phyloP scores from a whole-genome alignment of 2,888 invertebrate species.

The Chrysina gloriosa region DNA sequence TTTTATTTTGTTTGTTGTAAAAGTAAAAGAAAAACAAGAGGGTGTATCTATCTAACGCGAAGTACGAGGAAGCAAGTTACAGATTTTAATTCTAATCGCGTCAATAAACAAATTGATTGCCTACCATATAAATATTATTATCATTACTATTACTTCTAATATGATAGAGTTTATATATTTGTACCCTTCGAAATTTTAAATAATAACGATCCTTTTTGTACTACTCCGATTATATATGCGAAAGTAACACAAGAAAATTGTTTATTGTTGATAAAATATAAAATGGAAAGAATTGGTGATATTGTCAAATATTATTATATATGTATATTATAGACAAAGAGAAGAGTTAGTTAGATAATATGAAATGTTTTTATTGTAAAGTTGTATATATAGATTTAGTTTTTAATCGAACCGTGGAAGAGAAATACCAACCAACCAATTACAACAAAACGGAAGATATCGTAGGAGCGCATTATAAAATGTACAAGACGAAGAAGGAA shows the following conservation, averaged over 20 bases:
- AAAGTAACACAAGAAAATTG: constrained; percentile 31
- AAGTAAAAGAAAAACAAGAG: background rate
- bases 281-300: constrained; percentile 49
- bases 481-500: constrained; percentile 29
- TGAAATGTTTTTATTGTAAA: constrained; percentile 39
- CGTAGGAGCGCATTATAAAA: background rate
- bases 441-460: background rate
- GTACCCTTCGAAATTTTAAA: constrained; percentile 12
- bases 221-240: background rate
- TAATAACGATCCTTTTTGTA: constrained; percentile 19
- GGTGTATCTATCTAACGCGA: background rate
- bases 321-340: constrained; percentile 25
- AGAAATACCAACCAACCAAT: background rate
- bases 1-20: constrained; percentile 28
- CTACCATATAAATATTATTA: background rate
- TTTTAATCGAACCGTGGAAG: constrained; percentile 43
- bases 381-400: constrained; percentile 52
- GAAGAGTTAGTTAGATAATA: constrained; percentile 36
- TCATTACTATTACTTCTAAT: constrained; percentile 15
- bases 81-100: constrained; percentile 6
- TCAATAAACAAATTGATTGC: background rate
- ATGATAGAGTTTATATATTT: constrained; percentile 20
- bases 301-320: constrained; percentile 50
- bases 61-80: background rate
- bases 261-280: constrained; percentile 27